These are phyloP conservation scores for Cryptoprocta ferox DNA, from an alignment of 2,797 vertebrate species.

Conservation along the genomic window DNA sequence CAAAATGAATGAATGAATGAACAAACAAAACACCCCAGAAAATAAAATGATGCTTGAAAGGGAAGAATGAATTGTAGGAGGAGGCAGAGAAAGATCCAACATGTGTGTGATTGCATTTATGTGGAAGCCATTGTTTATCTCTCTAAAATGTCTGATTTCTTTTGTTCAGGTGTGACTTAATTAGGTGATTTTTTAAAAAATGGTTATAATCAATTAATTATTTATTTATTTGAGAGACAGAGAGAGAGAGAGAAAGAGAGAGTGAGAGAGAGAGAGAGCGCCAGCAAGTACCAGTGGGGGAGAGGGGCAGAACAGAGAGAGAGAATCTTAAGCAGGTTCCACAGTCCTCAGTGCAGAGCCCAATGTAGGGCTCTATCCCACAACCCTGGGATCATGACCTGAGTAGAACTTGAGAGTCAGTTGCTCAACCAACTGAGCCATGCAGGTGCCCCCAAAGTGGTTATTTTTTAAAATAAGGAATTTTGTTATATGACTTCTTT, in stretches of 20 bases:
- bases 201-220: background rate
- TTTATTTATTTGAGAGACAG: no score
- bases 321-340: no score
- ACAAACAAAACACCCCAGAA: background rate
- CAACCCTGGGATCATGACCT: no score
- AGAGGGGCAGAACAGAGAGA: no score
- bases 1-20: background rate
- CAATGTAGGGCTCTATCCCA: rapidly evolving
- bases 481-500: background rate
- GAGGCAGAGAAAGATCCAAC: background rate
- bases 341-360: no score
- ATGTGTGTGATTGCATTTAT: background rate
- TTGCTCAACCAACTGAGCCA: no score
- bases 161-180: background rate
- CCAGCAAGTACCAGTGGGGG: no score
- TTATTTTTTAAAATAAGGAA: background rate
- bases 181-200: background rate
- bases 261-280: no score
- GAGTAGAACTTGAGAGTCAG: no score
- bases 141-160: background rate
- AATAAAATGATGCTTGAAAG: background rate
- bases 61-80: background rate
- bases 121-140: background rate
- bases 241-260: no score
- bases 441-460: background rate